Evolutionary conservation across 2,888 invertebrate species (phyloP), one percentile per base, ranked within the genome.

Genomic region (Chaitophorus viminalis): DNA sequence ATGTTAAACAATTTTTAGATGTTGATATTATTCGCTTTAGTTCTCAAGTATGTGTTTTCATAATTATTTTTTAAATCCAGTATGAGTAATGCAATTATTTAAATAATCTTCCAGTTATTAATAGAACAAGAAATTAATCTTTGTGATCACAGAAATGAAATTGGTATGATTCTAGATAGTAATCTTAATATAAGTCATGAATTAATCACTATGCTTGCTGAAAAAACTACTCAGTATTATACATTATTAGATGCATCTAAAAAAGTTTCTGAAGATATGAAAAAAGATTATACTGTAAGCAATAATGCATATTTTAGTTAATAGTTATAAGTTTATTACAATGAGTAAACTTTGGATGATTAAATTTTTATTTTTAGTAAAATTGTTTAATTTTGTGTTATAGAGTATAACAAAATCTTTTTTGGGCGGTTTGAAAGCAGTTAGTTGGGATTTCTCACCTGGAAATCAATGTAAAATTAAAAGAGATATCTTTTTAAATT

Each of bases 181-280:
- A 87, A 87, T 36, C 78, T 79, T 17, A 25, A 54, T 81, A 79
- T 87, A 9, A 87, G 86, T 74, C 79, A 79, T 21, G 79, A 87
- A 79, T 17, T 89, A n/a, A 88, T 84, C 31, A 65, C 83, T 39
- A 89, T 83, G 88, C 70, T 89, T 68, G 85, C 88, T 18, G 88
- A 89, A 75, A 82, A 89, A 74, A 46, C 89, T 76, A 88, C 82
- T 70, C 76, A 89, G 31, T 87, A 89, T 74, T 89, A 89, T 82
- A 68, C 70, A 52, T 84, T 89, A 54, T 87, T 89, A 65, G 82
- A 88, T 29, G 94, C 94, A 0, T 93, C 93, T 88, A 93, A 93
- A 36, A 93, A 93, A 83, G 92, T 93, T 3, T 93, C 94, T 0
- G 93, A 94, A 0, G 91, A 92, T 0, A 91, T 94, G 90, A 93